Conservation (phyloP, 2,888 invertebrate genomes). For the Philopedon plagiatum region DNA sequence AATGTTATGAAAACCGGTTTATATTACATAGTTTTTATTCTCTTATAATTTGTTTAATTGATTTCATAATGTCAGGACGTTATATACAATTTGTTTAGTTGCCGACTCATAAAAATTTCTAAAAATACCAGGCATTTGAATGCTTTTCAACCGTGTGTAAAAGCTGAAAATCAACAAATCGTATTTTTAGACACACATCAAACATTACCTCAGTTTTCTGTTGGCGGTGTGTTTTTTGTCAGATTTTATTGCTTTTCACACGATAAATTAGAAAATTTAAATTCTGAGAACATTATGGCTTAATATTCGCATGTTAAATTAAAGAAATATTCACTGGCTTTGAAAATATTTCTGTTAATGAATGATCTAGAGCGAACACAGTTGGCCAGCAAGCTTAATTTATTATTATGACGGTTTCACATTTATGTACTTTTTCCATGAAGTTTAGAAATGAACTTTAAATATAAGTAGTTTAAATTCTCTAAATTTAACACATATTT, state of each 20-base stretch:
- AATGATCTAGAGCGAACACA: too few species aligned
- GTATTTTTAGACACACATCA: conserved; percentile 29
- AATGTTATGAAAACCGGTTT: background rate
- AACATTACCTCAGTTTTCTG: conserved; percentile 22
- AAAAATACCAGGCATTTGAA: conserved; percentile 22
- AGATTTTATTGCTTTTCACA: conserved; percentile 37
- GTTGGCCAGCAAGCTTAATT: too few species aligned
- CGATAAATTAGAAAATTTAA: conserved; percentile 28
- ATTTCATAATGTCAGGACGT: background rate
- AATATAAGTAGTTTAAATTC: too few species aligned
- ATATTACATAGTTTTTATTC: background rate
- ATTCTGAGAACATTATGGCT: background rate
- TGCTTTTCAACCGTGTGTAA: background rate
- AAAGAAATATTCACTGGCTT: conserved; percentile 5
- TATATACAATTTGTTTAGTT: background rate
- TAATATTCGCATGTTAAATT: background rate
- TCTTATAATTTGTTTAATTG: background rate
- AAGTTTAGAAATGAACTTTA: too few species aligned
- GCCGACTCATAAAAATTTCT: conserved; percentile 12
- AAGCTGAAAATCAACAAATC: conserved; percentile 17
- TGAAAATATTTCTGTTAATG: background rate
- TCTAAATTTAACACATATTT: too few species aligned
- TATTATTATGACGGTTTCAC: too few species aligned
- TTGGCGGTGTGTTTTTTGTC: conserved; percentile 34
- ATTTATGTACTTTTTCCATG: too few species aligned